These are phyloP conservation scores for Phasianus colchicus DNA, from an alignment of 2,113 vertebrate species.

Conservation along the genomic window DNA sequence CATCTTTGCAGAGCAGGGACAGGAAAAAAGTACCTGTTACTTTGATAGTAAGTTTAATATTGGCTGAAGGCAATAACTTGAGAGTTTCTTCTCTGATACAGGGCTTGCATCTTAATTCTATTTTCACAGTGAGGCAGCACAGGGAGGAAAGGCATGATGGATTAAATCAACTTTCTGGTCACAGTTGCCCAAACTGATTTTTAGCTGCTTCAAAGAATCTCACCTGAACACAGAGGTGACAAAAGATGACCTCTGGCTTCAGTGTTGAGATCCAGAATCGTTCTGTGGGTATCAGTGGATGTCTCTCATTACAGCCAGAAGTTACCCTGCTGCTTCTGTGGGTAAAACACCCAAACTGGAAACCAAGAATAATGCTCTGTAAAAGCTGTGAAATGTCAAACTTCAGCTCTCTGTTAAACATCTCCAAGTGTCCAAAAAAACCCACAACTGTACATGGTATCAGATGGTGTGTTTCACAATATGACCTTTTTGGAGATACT, in stretches of 20 bases:
- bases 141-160: neutral
- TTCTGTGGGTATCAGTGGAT: neutral
- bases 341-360: neutral
- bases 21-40: neutral
- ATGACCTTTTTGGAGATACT: neutral
- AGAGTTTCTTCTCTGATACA: neutral
- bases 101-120: neutral
- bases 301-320: neutral
- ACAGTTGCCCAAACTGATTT: neutral
- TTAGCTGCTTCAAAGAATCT: neutral
- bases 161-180: neutral
- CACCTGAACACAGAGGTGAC: neutral
- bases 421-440: no score
- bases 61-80: no score
- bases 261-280: neutral
- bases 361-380: neutral
- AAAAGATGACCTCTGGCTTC: neutral
- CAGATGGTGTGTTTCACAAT: accelerated
- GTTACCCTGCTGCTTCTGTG: neutral
- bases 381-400: neutral
- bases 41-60: neutral
- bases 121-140: neutral
- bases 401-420: neutral
- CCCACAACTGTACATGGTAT: no score
- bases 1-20: neutral